A percentile compares a stretch with the other conserved stretches of the same genome.
phyloP scores from a whole-genome alignment of 2,797 vertebrate species.

The Acanthornis magna region DNA sequence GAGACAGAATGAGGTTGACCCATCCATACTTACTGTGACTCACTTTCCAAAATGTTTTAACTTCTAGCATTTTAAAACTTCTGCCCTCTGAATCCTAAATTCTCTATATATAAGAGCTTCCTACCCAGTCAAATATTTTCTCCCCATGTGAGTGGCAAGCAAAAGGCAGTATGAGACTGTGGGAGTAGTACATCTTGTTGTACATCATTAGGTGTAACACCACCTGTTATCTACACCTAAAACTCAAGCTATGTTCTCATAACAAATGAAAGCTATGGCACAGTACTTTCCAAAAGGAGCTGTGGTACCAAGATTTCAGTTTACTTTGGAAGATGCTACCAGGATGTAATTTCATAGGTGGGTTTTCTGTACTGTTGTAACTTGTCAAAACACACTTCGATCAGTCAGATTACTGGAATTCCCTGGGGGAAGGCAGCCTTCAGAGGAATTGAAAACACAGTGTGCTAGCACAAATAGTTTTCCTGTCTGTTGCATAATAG shows the following conservation, averaged over 20 bases:
- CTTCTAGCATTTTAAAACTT: background rate
- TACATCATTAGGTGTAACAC: background rate
- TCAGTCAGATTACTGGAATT: conserved; percentile 56
- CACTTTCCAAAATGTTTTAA: background rate
- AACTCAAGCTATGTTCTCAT: background rate
- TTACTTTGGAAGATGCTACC: conserved; percentile 58
- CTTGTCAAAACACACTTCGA: conserved; percentile 53
- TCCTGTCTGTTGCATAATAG: conserved; percentile 7
- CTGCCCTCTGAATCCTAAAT: background rate
- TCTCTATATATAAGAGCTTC: background rate
- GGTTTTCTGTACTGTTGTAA: conserved; percentile 46
- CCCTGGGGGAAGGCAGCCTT: conserved; percentile 38
- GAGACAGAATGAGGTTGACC: fast-evolving
- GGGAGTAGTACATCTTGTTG: background rate
- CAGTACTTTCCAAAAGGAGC: background rate
- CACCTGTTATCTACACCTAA: conserved; percentile 2
- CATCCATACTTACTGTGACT: background rate
- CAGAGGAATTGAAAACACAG: conserved; percentile 28
- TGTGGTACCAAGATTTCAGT: conserved; percentile 25
- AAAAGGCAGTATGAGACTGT: background rate
- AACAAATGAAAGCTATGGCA: background rate
- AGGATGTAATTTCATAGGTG: conserved; percentile 51
- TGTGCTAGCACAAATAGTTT: background rate
- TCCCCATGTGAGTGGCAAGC: background rate
- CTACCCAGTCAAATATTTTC: background rate